These are phyloP conservation scores for Pterostichus madidus DNA, from an alignment of 2,888 invertebrate genomes.

Conservation along the genomic window DNA sequence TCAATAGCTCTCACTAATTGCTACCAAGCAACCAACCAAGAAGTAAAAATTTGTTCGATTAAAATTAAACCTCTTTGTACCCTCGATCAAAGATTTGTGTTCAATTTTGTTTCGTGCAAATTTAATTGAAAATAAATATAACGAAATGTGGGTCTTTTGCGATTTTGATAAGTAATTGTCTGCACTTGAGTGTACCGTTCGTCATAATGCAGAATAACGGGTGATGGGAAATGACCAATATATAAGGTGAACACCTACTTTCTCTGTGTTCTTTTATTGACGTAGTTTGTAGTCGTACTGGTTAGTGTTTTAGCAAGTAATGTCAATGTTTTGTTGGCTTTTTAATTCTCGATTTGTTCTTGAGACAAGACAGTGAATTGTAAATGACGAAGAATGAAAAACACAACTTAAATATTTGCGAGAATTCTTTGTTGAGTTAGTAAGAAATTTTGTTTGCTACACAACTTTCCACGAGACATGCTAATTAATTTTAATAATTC, in stretches of 20 bases:
- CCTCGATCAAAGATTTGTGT: too few relatives aligned
- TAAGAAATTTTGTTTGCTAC: not conserved
- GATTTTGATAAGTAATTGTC: not conserved
- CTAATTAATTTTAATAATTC: not conserved
- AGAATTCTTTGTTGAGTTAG: not conserved
- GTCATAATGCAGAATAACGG: conserved; percentile 17
- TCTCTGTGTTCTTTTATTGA: conserved; percentile 13
- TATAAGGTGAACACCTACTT: conserved; percentile 17
- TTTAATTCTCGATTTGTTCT: not conserved
- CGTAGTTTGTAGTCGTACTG: not conserved
- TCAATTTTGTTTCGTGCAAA: too few relatives aligned
- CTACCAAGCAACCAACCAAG: too few relatives aligned
- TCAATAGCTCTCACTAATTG: too few relatives aligned
- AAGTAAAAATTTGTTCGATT: too few relatives aligned
- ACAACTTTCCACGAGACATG: not conserved
- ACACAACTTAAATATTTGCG: not conserved
- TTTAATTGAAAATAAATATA: too few relatives aligned
- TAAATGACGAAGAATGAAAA: not conserved
- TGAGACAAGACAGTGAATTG: not conserved
- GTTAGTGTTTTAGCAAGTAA: not conserved
- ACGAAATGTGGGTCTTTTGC: too few relatives aligned
- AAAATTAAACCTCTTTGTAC: too few relatives aligned
- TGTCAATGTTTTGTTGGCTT: not conserved
- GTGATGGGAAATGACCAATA: conserved; percentile 35
- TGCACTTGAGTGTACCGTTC: conserved; percentile 2